Base-by-base conservation (phyloP, 1,140 invertebrate species). In the Rhagoletis pomonella region DNA sequence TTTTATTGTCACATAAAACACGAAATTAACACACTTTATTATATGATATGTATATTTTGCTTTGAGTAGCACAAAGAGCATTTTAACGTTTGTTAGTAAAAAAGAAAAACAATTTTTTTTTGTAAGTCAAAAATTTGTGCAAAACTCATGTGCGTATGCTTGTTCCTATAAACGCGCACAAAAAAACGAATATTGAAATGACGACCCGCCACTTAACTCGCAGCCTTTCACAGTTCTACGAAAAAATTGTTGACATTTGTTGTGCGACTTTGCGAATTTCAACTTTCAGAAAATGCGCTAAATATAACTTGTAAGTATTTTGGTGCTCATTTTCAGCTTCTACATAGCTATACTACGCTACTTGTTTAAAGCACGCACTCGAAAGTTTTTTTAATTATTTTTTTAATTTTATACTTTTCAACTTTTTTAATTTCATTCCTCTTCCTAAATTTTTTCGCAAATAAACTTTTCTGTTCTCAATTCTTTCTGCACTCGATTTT, bases 221-320 rank as follows among this genome's bases (percentile, higher is more conserved):
- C n/a, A 7, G 19, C 44, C 50, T 55, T 50, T 50, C 73, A 81
- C 44, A 47, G 73, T 55, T 81, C 44, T 81, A 29, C 17, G 73
- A 81, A 42, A 55, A 73, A 81, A n/a, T 42, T 81, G 50, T 81
- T 81, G 44, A 81, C 47, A 81, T 81, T 81, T 50, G 73, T 55
- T 29, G 17, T 29, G 47, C 42, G 73, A 29, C 50, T 55, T 77
- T 19, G 14, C 19, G 7, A 10, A 14, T 81, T 81, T 73, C n/a
- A n/a, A 50, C 42, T 73, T 55, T 47, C 47, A 19, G 50, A 29
- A 81, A 81, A 55, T 6, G 9, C 44, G 44, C 17, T 81, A 58
- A 81, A 55, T 29, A 81, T 29, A 58, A 7, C 19, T 19, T 29
- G 44, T 44, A 5, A 10, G 5, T n/a, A 42, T 44, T 73, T 47